These are phyloP conservation scores for Eilema caniola DNA, from an alignment of 2,888 invertebrate species.

Conservation along the genomic window DNA sequence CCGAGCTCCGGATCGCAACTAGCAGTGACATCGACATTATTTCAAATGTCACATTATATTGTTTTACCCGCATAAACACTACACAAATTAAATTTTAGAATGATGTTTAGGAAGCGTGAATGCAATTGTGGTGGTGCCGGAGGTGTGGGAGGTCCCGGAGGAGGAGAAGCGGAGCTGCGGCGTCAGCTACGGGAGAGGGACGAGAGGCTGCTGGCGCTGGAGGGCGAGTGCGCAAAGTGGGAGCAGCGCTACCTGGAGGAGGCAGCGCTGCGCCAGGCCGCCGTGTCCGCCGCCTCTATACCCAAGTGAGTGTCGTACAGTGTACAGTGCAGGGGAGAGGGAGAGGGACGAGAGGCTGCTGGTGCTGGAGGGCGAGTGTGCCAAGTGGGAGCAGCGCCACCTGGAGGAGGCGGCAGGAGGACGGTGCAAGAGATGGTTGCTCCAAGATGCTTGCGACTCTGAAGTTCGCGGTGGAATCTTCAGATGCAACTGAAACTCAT, in stretches of 20 bases:
- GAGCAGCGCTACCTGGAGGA: constrained; percentile 95
- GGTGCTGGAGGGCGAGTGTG: constrained; percentile 92
- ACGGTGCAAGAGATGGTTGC: too few relatives aligned
- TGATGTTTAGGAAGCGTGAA: constrained; percentile 65
- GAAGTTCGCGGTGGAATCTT: background rate
- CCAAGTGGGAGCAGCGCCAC: constrained; percentile 95
- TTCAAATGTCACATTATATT: too few relatives aligned
- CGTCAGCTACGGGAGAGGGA: constrained; percentile 79
- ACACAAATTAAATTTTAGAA: background rate
- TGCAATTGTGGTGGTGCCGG: constrained; percentile 66
- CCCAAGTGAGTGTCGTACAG: constrained; percentile 85
- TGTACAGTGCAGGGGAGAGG: constrained; percentile 58
- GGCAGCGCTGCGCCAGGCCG: constrained; percentile 92
- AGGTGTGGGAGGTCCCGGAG: constrained; percentile 63
- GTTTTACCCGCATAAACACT: too few relatives aligned
- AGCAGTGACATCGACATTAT: too few relatives aligned
- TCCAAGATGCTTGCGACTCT: too few relatives aligned
- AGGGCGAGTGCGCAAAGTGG: constrained; percentile 94
- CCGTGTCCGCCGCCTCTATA: constrained; percentile 93
- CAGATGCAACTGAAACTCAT: too few relatives aligned
- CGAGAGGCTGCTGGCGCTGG: constrained; percentile 86
- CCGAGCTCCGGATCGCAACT: too few relatives aligned
- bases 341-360: constrained; percentile 81
- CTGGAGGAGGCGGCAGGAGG: constrained; percentile 94
- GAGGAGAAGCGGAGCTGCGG: constrained; percentile 83